Conservation (phyloP, 2,113 vertebrate species). For the Hyla sarda region DNA sequence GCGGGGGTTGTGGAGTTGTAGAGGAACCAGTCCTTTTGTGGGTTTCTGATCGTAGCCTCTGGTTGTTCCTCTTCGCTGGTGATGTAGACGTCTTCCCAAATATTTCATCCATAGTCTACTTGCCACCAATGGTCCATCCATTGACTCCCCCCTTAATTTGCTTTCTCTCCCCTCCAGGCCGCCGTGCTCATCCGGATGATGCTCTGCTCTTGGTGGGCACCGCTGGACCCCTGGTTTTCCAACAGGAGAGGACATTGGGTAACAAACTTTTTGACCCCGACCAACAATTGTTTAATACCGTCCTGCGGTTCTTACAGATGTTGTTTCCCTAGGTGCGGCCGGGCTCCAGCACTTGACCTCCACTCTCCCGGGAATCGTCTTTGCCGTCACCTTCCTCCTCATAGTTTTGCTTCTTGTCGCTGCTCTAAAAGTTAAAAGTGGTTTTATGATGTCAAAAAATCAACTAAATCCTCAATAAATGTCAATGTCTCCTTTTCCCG, state of each 20-base stretch:
- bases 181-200: not conserved
- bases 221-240: slow-evolving; percentile 16
- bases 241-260: not conserved
- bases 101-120: too few relatives aligned
- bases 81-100: too few relatives aligned
- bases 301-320: not conserved
- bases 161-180: not conserved
- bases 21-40: too few relatives aligned
- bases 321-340: not conserved
- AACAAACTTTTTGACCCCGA: not conserved
- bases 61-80: too few relatives aligned
- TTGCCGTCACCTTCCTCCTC: not conserved
- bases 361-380: not conserved
- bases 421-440: not conserved
- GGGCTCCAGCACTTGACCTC: not conserved
- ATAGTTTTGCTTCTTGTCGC: not conserved
- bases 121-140: too few relatives aligned
- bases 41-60: too few relatives aligned
- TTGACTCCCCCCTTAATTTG: not conserved
- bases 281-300: too few relatives aligned
- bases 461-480: not conserved
- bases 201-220: slow-evolving; percentile 1
- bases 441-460: not conserved
- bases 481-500: not conserved
- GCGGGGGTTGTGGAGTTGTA: too few relatives aligned